Evolutionary conservation across 2,888 invertebrate species (phyloP).

Genomic region (Didymodactylos carnosus): DNA sequence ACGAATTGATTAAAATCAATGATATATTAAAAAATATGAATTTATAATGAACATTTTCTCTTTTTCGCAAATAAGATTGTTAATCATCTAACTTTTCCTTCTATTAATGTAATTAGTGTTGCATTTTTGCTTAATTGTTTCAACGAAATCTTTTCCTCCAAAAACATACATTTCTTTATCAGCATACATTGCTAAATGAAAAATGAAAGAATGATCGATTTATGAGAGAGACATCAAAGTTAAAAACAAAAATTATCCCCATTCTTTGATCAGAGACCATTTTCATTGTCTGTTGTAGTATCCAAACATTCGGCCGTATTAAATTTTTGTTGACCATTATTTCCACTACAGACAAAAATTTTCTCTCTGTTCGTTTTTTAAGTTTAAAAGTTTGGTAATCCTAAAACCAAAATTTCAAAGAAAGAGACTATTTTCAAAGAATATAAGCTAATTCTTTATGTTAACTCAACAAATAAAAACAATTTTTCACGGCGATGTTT

Average conservation of each 20-base stretch:
- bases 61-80: no score
- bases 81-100: no score
- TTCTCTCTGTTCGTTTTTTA: conserved; percentile 31
- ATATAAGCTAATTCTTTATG: no score
- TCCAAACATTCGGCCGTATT: conserved; percentile 49
- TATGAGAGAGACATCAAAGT: conserved; percentile 49
- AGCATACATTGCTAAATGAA: conserved; percentile 44
- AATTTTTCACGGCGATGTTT: no score
- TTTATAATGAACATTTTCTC: no score
- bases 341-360: conserved; percentile 55
- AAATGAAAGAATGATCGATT: no score
- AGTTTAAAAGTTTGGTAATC: background rate
- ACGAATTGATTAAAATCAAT: background rate
- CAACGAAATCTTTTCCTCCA: conserved; percentile 73
- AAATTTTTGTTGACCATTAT: conserved; percentile 60
- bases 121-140: no score
- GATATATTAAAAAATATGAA: background rate
- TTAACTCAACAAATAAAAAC: no score
- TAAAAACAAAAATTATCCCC: conserved; percentile 46
- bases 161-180: conserved; percentile 57
- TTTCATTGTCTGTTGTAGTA: no score
- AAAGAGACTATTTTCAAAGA: no score
- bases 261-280: conserved; percentile 42
- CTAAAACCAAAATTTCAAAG: background rate
- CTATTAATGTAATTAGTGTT: no score